These are phyloP conservation scores for Eonycteris spelaea DNA, from an alignment of 2,113 vertebrate genomes.

Conservation along the genomic window DNA sequence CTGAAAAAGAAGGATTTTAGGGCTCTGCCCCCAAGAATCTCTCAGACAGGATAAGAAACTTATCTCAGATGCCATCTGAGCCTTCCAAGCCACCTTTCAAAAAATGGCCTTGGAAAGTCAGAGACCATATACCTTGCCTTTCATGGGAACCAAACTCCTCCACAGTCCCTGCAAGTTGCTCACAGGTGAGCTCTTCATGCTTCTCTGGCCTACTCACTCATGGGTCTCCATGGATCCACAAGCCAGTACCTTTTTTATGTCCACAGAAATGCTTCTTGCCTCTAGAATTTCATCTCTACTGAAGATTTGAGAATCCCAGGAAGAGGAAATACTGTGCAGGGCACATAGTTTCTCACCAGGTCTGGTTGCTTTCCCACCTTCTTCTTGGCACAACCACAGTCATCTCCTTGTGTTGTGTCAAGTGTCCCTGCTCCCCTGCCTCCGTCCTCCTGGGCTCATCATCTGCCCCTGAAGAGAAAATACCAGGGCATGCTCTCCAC, in stretches of 20 bases:
- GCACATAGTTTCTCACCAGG: fast-evolving
- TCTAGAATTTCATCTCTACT: not conserved
- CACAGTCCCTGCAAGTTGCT: not conserved
- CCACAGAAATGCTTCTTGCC: not conserved
- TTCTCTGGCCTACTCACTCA: not conserved
- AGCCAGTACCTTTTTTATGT: not conserved
- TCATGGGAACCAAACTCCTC: too few relatives aligned
- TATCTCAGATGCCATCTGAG: not conserved
- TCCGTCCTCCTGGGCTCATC: not conserved
- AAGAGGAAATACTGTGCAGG: not conserved
- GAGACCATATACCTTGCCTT: not conserved
- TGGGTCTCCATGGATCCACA: not conserved
- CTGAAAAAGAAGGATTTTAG: not conserved
- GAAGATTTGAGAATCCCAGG: not conserved
- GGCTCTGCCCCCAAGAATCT: not conserved
- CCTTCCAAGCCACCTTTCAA: not conserved
- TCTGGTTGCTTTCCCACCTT: fast-evolving
- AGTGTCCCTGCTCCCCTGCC: not conserved
- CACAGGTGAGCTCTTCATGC: not conserved
- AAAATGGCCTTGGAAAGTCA: not conserved
- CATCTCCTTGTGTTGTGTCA: too few relatives aligned
- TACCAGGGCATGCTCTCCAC: not conserved
- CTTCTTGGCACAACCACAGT: not conserved
- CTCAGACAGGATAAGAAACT: not conserved
- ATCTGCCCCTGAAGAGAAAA: not conserved